phyloP scores from a whole-genome alignment of 2,888 invertebrate species.

The Deilephila elpenor region DNA sequence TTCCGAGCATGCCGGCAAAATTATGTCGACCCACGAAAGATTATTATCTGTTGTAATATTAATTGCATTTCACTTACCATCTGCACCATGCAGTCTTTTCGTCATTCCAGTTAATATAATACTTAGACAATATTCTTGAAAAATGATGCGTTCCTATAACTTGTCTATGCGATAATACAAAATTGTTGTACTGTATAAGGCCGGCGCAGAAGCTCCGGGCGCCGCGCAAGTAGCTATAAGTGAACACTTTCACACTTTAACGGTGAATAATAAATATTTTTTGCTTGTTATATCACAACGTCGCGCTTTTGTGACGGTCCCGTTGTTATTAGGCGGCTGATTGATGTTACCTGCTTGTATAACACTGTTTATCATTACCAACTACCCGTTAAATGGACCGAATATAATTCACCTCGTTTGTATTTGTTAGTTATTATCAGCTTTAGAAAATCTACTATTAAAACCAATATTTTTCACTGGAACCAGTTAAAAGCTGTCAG shows the following conservation, averaged over 20 bases:
- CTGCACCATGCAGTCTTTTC: too few relatives aligned
- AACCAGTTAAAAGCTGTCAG: too few relatives aligned
- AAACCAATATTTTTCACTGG: too few relatives aligned
- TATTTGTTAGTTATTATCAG: too few relatives aligned
- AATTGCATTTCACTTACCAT: too few relatives aligned
- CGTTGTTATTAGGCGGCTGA: conserved; percentile 37
- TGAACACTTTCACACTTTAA: conserved; percentile 46
- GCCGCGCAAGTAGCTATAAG: conserved; percentile 38
- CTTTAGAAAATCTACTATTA: too few relatives aligned
- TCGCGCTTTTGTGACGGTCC: conserved; percentile 34
- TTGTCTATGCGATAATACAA: conserved; percentile 27
- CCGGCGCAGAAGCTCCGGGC: conserved; percentile 37
- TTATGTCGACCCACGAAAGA: too few relatives aligned
- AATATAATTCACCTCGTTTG: too few relatives aligned
- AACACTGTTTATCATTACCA: background rate
- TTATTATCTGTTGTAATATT: too few relatives aligned
- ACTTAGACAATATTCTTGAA: background rate
- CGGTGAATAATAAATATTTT: conserved; percentile 49
- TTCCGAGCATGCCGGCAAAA: too few relatives aligned
- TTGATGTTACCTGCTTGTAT: background rate
- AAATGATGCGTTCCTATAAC: background rate
- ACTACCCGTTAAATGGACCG: background rate
- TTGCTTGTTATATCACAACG: conserved; percentile 41
- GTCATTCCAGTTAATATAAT: background rate
- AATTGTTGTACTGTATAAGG: conserved; percentile 39